Evolutionary conservation across 2,888 invertebrate genomes (phyloP), one percentile per base, ranked within the genome.

Genomic region (Macrophya alboannulata): DNA sequence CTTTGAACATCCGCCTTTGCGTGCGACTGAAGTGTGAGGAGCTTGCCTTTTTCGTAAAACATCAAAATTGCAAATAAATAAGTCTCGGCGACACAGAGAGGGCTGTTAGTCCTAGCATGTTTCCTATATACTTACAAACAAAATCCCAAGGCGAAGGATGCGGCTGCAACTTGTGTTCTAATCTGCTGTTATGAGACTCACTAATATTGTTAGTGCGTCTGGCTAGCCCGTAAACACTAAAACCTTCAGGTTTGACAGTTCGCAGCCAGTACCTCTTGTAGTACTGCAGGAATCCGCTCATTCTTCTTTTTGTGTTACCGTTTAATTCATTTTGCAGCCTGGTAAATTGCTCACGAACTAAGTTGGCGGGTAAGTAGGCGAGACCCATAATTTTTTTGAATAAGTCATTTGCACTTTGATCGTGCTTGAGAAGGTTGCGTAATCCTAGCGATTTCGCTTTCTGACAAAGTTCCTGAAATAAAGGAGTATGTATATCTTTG

Each of bases 111-210:
- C 4, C 1, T 48, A 9, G 1, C 12, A 48, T 48, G 48, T 10
- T 48, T 12, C 9, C 59, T 62, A 10, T 37, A 84, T 83, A 76
- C 37, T 86, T 21, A 82, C 86, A 85, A 21, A 85, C 43, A 15
- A 86, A 86, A 59, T 86, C 86, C 85, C 86, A 86, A 4, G 86
- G 84, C 25, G 84, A 55, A n/a, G 84, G 84, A 8, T 81, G 81
- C 3, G 45, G 37, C 43, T 81, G 74, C 82, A 85, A 59, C 45
- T 76, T 31, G 45, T 86, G 86, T 10, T n/a, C 21, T 0, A 86
- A 43, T 51, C 81, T 25, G n/a, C 81, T 82, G 17, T 86, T 77
- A 8, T 86, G 82, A 4, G 86, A 86, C 40, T 85, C 85, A 0
- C 79, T 43, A 0, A 81, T 55, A 17, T 86, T 86, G 8, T 86